phyloP scores from a whole-genome alignment of 2,888 invertebrate genomes.

The Drosophila melanocephala region DNA sequence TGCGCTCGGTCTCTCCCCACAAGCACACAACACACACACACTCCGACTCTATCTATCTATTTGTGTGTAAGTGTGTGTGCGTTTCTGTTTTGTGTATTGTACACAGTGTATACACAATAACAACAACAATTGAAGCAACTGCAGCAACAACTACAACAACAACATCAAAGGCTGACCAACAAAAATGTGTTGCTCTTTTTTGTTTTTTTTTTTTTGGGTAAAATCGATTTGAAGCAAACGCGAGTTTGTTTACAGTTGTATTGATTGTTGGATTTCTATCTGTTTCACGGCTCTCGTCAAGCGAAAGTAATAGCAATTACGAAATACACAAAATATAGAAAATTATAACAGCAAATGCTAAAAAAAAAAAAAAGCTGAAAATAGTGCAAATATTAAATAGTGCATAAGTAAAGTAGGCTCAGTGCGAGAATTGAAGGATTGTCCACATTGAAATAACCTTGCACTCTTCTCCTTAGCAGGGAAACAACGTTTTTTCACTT shows the following conservation, averaged over 20 bases:
- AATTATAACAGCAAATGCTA: not conserved
- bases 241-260: conserved; percentile 76
- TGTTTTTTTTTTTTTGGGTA: conserved; percentile 53
- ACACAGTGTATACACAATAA: conserved; percentile 62
- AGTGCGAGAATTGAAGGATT: not conserved
- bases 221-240: conserved; percentile 72
- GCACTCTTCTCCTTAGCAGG: not conserved
- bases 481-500: not conserved
- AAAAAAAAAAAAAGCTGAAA: not conserved
- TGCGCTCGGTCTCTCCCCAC: conserved; percentile 14
- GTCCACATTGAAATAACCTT: conserved; percentile 37
- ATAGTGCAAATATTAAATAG: not conserved
- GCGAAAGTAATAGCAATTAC: conserved; percentile 14
- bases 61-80: conserved; percentile 14
- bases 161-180: conserved; percentile 49
- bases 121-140: conserved; percentile 59
- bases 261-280: conserved; percentile 69
- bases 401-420: not conserved
- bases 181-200: conserved; percentile 13
- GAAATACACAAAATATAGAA: conserved; percentile 2
- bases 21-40: conserved; percentile 1
- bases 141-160: conserved; percentile 40
- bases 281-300: conserved; percentile 21
- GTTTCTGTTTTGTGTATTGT: conserved; percentile 41
- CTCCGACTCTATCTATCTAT: conserved; percentile 6